phyloP scores from a whole-genome alignment of 2,888 invertebrate species.

The Hesperia comma region DNA sequence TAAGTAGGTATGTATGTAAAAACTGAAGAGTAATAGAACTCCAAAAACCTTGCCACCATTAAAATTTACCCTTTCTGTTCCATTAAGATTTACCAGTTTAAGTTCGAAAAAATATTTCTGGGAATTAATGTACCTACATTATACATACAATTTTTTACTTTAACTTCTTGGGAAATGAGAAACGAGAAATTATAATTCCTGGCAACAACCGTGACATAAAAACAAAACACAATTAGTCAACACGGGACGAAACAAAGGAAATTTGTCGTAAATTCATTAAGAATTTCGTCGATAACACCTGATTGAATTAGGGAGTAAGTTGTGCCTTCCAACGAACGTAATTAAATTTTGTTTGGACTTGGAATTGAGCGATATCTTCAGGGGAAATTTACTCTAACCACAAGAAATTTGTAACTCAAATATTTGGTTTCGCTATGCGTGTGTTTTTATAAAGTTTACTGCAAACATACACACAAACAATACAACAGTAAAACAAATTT shows the following conservation, averaged over 20 bases:
- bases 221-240: slow-evolving; percentile 41
- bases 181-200: background rate
- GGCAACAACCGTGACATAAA: slow-evolving; percentile 6
- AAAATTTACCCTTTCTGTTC: no score
- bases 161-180: background rate
- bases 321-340: slow-evolving; percentile 43
- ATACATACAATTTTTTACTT: no score
- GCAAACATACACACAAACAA: background rate
- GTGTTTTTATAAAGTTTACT: slow-evolving; percentile 10
- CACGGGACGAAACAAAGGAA: slow-evolving; percentile 40
- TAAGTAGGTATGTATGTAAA: no score
- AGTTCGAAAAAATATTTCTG: no score
- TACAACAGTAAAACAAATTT: background rate
- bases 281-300: slow-evolving; percentile 49
- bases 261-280: slow-evolving; percentile 45
- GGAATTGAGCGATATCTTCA: slow-evolving; percentile 33
- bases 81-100: no score
- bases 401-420: slow-evolving; percentile 20
- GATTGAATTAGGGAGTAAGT: slow-evolving; percentile 51
- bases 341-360: slow-evolving; percentile 45
- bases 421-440: slow-evolving; percentile 18
- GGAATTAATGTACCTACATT: no score
- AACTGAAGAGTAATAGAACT: no score
- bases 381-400: slow-evolving; percentile 23
- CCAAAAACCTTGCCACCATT: no score